Conservation (phyloP, 2,113 vertebrate species). For the Phrynocephalus versicolor region DNA sequence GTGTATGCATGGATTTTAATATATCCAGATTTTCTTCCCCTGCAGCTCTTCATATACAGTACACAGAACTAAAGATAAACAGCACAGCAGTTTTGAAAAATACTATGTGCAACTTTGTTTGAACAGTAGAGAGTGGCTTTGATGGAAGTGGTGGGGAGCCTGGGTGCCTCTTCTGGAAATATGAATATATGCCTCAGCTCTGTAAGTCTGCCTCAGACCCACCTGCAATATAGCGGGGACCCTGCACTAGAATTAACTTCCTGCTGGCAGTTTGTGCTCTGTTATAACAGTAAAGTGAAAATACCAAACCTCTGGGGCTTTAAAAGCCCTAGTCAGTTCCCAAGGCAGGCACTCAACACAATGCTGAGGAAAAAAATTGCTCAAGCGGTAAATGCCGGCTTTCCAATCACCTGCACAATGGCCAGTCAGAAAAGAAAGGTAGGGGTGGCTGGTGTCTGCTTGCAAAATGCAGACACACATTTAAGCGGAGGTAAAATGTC, state of each 20-base stretch:
- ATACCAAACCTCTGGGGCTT: constrained; percentile 3
- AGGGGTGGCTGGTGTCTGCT: background rate
- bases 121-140: background rate
- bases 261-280: constrained; percentile 32
- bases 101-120: too few relatives aligned
- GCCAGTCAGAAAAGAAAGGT: background rate
- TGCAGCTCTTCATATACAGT: background rate
- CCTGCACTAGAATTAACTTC: constrained; percentile 20
- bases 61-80: background rate
- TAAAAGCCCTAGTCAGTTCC: background rate
- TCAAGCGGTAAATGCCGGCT: background rate
- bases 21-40: background rate
- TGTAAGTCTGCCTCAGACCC: constrained; percentile 9
- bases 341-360: too few relatives aligned
- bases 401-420: background rate
- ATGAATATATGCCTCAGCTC: constrained; percentile 20
- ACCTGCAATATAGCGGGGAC: background rate
- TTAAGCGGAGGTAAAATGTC: background rate
- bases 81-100: background rate
- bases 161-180: background rate
- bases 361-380: constrained; percentile 8
- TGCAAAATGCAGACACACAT: background rate
- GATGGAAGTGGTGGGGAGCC: too few relatives aligned
- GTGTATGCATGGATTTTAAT: background rate
- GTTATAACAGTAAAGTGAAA: too few relatives aligned